Evolutionary conservation across 2,113 vertebrate species (phyloP).

Genomic region (Myrmecobius fasciatus): DNA sequence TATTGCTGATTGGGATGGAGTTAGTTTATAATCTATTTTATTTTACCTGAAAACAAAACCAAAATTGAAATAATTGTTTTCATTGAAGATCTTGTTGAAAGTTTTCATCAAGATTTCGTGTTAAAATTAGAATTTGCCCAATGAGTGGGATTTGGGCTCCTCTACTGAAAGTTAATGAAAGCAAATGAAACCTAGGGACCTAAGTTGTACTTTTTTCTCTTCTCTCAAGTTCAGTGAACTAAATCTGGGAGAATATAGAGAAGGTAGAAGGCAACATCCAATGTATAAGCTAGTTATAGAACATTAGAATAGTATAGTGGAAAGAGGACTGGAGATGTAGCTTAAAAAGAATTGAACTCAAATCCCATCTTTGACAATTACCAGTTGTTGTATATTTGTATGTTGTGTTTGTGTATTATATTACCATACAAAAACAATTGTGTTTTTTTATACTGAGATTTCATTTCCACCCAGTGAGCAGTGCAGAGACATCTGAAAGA

Average conservation of each 20-base stretch:
- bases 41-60: background rate
- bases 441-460: background rate
- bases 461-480: background rate
- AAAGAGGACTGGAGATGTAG: background rate
- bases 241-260: background rate
- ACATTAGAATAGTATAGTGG: background rate
- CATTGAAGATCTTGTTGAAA: conserved; percentile 49
- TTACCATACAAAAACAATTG: too few relatives aligned
- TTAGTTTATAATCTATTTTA: conserved; percentile 31
- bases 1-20: conserved; percentile 34
- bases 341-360: background rate
- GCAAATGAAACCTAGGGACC: too few relatives aligned
- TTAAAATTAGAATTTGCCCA: conserved; percentile 26
- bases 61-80: conserved; percentile 28
- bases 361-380: background rate
- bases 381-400: too few relatives aligned
- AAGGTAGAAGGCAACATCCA: background rate
- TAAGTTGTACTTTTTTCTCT: background rate
- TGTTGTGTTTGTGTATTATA: too few relatives aligned
- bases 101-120: conserved; percentile 33
- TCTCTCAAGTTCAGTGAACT: background rate
- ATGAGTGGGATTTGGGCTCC: background rate
- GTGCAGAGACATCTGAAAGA: background rate
- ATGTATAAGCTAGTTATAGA: background rate
- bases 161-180: background rate